These are phyloP conservation scores for Edolisoma coerulescens DNA, from an alignment of 2,113 vertebrate genomes.

Conservation along the genomic window DNA sequence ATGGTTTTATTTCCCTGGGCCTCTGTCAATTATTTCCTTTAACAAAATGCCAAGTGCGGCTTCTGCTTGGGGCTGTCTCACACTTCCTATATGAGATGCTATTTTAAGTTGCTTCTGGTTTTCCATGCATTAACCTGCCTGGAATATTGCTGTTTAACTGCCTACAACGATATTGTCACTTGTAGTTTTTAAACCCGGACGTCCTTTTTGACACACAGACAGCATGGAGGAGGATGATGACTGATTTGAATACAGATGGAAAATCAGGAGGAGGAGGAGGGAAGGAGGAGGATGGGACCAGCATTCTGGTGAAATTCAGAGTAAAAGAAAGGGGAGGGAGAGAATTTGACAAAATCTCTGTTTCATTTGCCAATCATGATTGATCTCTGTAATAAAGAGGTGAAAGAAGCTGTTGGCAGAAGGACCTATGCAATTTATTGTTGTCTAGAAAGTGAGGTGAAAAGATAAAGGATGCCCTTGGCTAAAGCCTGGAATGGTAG, in stretches of 20 bases:
- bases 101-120: background rate
- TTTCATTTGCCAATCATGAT: background rate
- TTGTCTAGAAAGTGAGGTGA: background rate
- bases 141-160: background rate
- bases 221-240: background rate
- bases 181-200: background rate
- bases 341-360: background rate
- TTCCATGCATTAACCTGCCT: background rate
- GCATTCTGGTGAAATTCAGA: background rate
- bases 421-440: background rate
- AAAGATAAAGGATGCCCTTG: background rate
- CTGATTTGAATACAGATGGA: background rate
- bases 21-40: background rate
- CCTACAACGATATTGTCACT: background rate
- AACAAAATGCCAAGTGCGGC: background rate
- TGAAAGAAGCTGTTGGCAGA: background rate
- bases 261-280: background rate
- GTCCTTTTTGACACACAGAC: background rate
- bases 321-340: background rate
- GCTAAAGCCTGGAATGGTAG: background rate
- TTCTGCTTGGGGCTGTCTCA: background rate
- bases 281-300: background rate
- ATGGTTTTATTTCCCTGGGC: background rate
- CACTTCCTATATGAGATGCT: background rate
- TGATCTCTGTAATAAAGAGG: background rate